Base-by-base conservation (phyloP, 1,140 invertebrate species). In the Bactericera cockerelli region DNA sequence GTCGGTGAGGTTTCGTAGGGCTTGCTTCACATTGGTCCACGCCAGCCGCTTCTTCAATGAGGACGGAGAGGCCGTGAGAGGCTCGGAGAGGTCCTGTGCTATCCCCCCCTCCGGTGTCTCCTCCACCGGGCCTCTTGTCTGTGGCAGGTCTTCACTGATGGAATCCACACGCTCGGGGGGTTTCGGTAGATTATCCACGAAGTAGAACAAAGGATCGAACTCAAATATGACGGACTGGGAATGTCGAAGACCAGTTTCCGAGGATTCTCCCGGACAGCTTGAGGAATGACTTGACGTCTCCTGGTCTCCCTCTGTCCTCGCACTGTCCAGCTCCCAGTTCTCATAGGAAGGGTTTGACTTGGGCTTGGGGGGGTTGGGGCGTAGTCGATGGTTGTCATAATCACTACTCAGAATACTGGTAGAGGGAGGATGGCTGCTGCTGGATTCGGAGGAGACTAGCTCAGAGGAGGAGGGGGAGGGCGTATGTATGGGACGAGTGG, bases 1-100 rank as follows among this genome's bases (percentile, higher is more conserved):
- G 8, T 67, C 67, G 24, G 61, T 64, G n/a, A 72, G 69, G 26
- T 71, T 69, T 62, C 71, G 69, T 64, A 63, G 70, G 66, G 62
- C 69, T 67, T 28, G 66, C 69, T 63, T 71, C 66, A 63, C 69
- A 68, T 63, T 68, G 33, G 28, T 49, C 66, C 64, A 68, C 59
- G 61, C 70, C 67, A 61, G 69, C 64, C 24, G 67, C 65, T 59
- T 68, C 69, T 54, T 64, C 61, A 57, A 21, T 70, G 65, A 54
- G 72, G 67, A 61, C 68, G 67, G 56, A 70, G 65, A 28, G 68
- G 62, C 58, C 64, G 65, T 21, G 65, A 57, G 38, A 67, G 67
- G 59, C 57, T 63, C 65, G 53, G 59, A 59, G 54, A 62, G 59
- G n/a, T 26, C 36, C 42, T 64, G 62, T 10, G 54, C 57, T 39